Base-by-base conservation (phyloP, 1,140 invertebrate species). In the Oreohelix idahoensis region DNA sequence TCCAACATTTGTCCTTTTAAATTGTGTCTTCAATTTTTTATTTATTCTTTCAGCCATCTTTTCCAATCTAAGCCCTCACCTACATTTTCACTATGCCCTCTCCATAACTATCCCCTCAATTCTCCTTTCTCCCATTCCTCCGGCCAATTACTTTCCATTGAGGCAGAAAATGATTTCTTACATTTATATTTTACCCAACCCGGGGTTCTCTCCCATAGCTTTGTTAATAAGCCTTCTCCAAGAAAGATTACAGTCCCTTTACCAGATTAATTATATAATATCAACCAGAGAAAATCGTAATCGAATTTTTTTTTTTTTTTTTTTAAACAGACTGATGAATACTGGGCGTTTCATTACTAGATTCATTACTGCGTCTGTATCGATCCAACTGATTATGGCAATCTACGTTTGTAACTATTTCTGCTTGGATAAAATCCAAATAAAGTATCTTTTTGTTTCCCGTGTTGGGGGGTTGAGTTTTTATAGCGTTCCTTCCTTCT, bases 231-330 rank as follows among this genome's bases (percentile, higher is more conserved):
- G 39, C 45, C 74, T 32, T 76, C 39, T 32, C 32, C 74, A 20
- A 10, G 23, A 35, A 51, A 51, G 17, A 76, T 45, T 49, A 51
- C 74, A 32, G 38, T n/a, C 32, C 45, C 36, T 76, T 35, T 76
- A 35, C 39, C 45, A 51, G 45, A 76, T 36, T 76, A 76, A 76
- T 76, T 76, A 76, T 53, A 76, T 45, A 45, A 76, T 76, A 76
- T 76, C 36, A 76, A 51, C 74, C 29, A 32, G 42, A 76, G 74
- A 76, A 76, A 73, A 51, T 76, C 20, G 74, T 76, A 76, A 76
- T 76, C 36, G 74, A 29, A 76, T 29, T 76, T 76, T 51, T 76
- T 35, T 75, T 75, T 45, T 29, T 71, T 36, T n/a, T 35, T 70
- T 70, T 70, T 42, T 26, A 26, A 39, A 2, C n/a, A n/a, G 29